A percentile compares a stretch with the other conserved stretches of the same genome.
Evolutionary conservation across 2,888 invertebrate genomes (phyloP).

Genomic region (Nineta flava): DNA sequence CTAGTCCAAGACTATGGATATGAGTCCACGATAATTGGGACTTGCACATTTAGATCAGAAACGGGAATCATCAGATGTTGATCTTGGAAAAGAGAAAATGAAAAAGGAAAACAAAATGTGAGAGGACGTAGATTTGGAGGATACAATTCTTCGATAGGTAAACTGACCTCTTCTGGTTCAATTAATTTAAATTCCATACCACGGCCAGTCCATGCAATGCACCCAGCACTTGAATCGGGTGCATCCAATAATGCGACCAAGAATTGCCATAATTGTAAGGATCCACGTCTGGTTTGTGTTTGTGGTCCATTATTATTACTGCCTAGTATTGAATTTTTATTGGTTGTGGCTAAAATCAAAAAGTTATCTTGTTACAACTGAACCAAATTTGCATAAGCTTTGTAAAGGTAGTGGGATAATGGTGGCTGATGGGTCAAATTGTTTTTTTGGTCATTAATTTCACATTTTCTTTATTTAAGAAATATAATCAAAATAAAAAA

Average conservation of each 20-base stretch:
- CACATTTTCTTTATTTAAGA: too few relatives aligned
- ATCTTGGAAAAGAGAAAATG: neutral
- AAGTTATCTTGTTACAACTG: too few relatives aligned
- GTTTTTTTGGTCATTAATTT: too few relatives aligned
- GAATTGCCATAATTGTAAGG: constrained; percentile 90
- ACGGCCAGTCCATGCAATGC: constrained; percentile 89
- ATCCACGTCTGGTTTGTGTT: constrained; percentile 43
- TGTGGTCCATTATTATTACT: neutral
- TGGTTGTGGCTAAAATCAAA: constrained; percentile 1
- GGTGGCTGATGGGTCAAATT: too few relatives aligned
- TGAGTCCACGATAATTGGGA: too few relatives aligned
- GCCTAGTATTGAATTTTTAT: neutral
- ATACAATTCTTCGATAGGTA: too few relatives aligned
- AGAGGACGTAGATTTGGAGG: neutral
- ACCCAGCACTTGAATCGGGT: constrained; percentile 49
- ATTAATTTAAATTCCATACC: constrained; percentile 92
- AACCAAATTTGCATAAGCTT: too few relatives aligned
- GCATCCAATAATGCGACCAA: constrained; percentile 66
- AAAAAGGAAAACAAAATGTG: too few relatives aligned
- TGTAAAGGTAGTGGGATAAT: too few relatives aligned
- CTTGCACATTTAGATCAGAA: too few relatives aligned
- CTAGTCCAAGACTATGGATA: neutral
- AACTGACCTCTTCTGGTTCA: constrained; percentile 75
- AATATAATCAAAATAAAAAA: too few relatives aligned
- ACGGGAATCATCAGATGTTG: neutral